A percentile compares a stretch with the other conserved stretches of the same genome.
Conservation (phyloP, 2,797 vertebrate genomes). For the Pitangus sulphuratus region DNA sequence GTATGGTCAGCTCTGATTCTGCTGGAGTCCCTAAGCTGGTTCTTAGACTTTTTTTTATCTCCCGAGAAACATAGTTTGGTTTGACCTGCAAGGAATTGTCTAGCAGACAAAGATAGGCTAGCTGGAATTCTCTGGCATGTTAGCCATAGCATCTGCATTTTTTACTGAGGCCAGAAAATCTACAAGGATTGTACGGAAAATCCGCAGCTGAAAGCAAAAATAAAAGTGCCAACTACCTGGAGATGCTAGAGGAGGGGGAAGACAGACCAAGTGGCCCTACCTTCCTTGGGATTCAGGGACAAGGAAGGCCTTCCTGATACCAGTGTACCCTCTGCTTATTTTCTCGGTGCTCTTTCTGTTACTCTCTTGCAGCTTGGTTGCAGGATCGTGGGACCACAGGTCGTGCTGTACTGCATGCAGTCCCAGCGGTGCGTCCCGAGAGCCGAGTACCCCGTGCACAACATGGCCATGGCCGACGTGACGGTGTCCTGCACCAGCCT, state of each 20-base stretch:
- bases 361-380: slow-evolving; percentile 85
- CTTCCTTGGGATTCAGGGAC: not conserved
- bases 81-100: not conserved
- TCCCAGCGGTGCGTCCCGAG: slow-evolving; percentile 91
- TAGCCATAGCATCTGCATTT: not conserved
- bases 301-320: not conserved
- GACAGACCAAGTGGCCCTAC: not conserved
- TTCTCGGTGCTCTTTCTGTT: not conserved
- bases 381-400: slow-evolving; percentile 92
- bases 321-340: not conserved
- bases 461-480: slow-evolving; percentile 94
- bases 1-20: not conserved
- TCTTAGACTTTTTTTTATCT: not conserved
- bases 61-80: not conserved
- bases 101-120: not conserved
- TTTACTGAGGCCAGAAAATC: not conserved
- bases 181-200: not conserved
- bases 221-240: not conserved
- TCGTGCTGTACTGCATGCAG: slow-evolving; percentile 91
- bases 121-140: not conserved
- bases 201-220: not conserved
- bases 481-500: slow-evolving; percentile 93
- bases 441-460: slow-evolving; percentile 91
- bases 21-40: not conserved
- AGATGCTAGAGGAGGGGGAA: not conserved